phyloP scores from a whole-genome alignment of 2,113 vertebrate genomes.

The Peromyscus maniculatus region DNA sequence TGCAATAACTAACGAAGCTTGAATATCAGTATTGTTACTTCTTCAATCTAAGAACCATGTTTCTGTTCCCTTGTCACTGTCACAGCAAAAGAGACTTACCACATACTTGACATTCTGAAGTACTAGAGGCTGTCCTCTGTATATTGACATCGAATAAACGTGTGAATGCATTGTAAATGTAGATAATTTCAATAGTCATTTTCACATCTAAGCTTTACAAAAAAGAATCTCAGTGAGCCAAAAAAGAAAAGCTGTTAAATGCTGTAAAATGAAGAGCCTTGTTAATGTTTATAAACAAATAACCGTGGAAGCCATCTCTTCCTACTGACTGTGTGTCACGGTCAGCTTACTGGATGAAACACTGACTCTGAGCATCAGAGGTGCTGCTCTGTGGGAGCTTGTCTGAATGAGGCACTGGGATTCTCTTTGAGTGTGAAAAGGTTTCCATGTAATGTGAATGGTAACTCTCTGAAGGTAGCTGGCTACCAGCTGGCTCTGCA shows the following conservation, averaged over 20 bases:
- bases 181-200: slow-evolving; percentile 82
- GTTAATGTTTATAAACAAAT: background rate
- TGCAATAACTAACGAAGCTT: slow-evolving; percentile 84
- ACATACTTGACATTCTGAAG: slow-evolving; percentile 81
- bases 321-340: background rate
- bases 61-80: slow-evolving; percentile 84
- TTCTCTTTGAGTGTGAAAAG: background rate
- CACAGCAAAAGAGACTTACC: slow-evolving; percentile 84
- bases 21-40: slow-evolving; percentile 84
- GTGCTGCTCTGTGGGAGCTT: background rate
- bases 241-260: slow-evolving; percentile 56
- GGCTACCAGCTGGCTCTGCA: background rate
- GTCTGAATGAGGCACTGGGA: background rate
- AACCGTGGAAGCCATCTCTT: slow-evolving; percentile 47
- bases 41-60: slow-evolving; percentile 84
- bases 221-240: slow-evolving; percentile 64
- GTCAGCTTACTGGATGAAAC: too few species aligned
- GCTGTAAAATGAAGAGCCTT: slow-evolving; percentile 21
- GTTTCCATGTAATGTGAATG: background rate
- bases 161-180: slow-evolving; percentile 83
- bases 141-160: slow-evolving; percentile 85
- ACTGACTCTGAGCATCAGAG: background rate
- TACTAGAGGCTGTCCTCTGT: slow-evolving; percentile 85
- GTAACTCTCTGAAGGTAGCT: background rate
- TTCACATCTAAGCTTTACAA: slow-evolving; percentile 79